phyloP scores from a whole-genome alignment of 2,113 vertebrate species.

The Brachypteracias leptosomus region DNA sequence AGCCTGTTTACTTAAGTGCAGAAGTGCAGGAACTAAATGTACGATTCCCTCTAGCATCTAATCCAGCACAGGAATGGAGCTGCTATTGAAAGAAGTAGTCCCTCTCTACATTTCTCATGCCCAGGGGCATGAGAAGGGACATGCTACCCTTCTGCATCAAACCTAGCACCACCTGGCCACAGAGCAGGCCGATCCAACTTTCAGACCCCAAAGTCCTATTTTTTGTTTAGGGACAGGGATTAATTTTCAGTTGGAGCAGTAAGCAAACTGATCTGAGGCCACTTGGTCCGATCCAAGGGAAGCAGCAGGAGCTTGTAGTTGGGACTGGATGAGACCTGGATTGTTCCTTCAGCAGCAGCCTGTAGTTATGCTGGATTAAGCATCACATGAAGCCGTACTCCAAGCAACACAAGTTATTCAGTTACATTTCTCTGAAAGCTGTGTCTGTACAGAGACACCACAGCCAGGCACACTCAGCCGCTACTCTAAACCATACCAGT shows the following conservation, averaged over 20 bases:
- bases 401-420: not conserved
- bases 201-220: not conserved
- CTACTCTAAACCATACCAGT: not conserved
- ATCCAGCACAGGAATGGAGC: not conserved
- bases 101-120: not conserved
- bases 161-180: not conserved
- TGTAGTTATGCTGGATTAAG: not conserved
- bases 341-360: not conserved
- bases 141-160: not conserved
- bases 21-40: not conserved
- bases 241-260: not conserved
- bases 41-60: not conserved
- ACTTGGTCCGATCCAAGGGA: rapidly evolving
- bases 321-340: not conserved
- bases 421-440: not conserved
- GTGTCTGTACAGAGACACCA: not conserved
- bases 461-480: not conserved
- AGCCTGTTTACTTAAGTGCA: not conserved
- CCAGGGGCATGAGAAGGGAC: not conserved
- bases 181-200: not conserved
- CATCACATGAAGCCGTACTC: not conserved
- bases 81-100: not conserved
- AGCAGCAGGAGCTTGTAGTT: not conserved
- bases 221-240: not conserved
- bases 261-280: not conserved